Percentiles rank a stretch among this genome's conserved stretches.
phyloP scores from a whole-genome alignment of 2,888 invertebrate genomes.

The Lepeophtheirus nordmannii region DNA sequence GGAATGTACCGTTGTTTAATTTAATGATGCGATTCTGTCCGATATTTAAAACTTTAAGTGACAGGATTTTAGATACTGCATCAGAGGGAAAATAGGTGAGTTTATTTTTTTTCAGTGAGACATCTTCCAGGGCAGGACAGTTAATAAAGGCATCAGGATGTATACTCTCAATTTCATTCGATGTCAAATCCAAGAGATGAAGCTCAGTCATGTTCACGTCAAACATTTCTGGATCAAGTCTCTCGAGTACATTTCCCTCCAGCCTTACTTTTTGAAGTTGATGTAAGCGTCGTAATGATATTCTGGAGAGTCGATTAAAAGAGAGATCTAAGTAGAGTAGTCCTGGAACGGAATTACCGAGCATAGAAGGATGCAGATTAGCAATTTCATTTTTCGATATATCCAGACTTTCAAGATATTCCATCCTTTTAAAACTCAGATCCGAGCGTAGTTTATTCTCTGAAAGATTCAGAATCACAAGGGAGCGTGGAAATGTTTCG shows the following conservation, averaged over 20 bases:
- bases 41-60: too few species aligned
- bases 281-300: constrained; percentile 67
- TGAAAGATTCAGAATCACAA: constrained; percentile 65
- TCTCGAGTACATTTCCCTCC: constrained; percentile 59
- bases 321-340: constrained; percentile 48
- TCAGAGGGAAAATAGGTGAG: too few species aligned
- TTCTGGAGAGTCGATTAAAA: constrained; percentile 76
- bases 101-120: too few species aligned
- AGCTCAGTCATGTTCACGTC: constrained; percentile 53
- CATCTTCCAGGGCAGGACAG: too few species aligned
- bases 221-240: constrained; percentile 52
- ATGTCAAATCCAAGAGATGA: constrained; percentile 62
- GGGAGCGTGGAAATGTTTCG: constrained; percentile 69
- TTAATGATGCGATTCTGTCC: constrained; percentile 36
- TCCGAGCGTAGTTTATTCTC: constrained; percentile 41
- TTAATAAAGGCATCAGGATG: too few species aligned
- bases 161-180: constrained; percentile 43
- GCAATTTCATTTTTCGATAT: constrained; percentile 62
- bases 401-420: constrained; percentile 52
- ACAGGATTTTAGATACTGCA: too few species aligned
- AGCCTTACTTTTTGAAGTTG: constrained; percentile 33
- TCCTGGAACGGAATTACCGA: constrained; percentile 57
- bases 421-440: too few species aligned
- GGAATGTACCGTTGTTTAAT: constrained; percentile 37
- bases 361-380: constrained; percentile 62